A percentile compares a stretch with the other conserved stretches of the same genome.
Conservation (phyloP, 1,140 invertebrate species). For the Pogonomyrmex barbatus region DNA sequence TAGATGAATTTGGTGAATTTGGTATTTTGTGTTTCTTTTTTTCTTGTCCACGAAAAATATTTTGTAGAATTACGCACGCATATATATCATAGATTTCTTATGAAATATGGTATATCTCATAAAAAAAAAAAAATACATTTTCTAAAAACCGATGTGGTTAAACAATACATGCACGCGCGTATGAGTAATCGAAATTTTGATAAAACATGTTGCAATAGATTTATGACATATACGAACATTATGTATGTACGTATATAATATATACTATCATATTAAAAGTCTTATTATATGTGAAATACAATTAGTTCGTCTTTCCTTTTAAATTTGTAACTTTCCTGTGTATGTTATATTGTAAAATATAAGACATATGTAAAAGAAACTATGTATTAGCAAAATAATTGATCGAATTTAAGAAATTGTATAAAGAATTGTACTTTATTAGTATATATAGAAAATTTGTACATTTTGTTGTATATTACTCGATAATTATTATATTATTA, state of each 20-base stretch:
- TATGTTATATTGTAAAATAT: constrained; percentile 54
- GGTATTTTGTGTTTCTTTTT: constrained; percentile 3
- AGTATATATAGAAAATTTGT: constrained; percentile 71
- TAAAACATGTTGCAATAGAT: constrained; percentile 6
- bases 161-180: too few relatives aligned
- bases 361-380: constrained; percentile 1
- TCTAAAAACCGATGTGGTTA: background rate
- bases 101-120: background rate
- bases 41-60: background rate
- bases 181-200: background rate
- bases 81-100: constrained; percentile 34
- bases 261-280: constrained; percentile 5
- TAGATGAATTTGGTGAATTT: background rate
- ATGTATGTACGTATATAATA: background rate
- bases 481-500: constrained; percentile 77
- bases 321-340: constrained; percentile 40
- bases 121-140: background rate
- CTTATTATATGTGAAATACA: background rate
- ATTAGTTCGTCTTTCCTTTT: background rate
- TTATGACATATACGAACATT: constrained; percentile 14
- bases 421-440: constrained; percentile 73
- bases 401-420: constrained; percentile 66
- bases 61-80: background rate
- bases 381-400: constrained; percentile 65
- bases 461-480: constrained; percentile 82